These are phyloP conservation scores for Eulithis prunata DNA, from an alignment of 2,888 invertebrate species.

Conservation along the genomic window DNA sequence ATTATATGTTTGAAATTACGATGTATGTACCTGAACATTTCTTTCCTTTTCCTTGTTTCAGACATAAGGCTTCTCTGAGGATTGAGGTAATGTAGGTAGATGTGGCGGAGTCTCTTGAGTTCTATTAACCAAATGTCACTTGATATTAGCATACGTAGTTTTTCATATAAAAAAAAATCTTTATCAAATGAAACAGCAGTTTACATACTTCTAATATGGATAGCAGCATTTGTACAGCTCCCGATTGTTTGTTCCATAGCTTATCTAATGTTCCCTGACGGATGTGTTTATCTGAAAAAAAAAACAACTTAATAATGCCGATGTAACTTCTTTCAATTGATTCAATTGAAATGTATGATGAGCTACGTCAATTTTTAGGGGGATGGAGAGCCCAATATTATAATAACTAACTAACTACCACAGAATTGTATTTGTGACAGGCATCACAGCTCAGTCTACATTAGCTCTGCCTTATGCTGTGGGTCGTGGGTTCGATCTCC, in stretches of 20 bases:
- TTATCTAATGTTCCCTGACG: slow-evolving; percentile 84
- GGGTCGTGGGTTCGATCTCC: too few relatives aligned
- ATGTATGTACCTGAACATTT: slow-evolving; percentile 69
- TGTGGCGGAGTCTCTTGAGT: slow-evolving; percentile 80
- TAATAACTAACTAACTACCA: too few relatives aligned
- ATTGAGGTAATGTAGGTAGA: slow-evolving; percentile 83
- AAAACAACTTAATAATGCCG: slow-evolving; percentile 7
- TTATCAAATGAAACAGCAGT: not conserved
- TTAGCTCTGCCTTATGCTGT: too few relatives aligned
- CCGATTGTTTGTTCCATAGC: slow-evolving; percentile 84
- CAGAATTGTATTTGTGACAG: too few relatives aligned
- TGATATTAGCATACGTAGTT: too few relatives aligned
- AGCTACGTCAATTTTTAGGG: too few relatives aligned
- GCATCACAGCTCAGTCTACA: too few relatives aligned
- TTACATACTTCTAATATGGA: slow-evolving; percentile 81
- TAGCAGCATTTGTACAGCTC: slow-evolving; percentile 81
- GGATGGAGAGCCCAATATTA: too few relatives aligned
- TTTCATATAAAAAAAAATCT: too few relatives aligned
- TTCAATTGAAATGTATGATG: too few relatives aligned
- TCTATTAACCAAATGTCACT: slow-evolving; percentile 58
- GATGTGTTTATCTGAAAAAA: slow-evolving; percentile 81
- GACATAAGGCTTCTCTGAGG: slow-evolving; percentile 84
- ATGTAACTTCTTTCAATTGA: not conserved
- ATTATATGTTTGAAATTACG: not conserved
- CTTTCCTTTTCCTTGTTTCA: slow-evolving; percentile 82